phyloP scores from a whole-genome alignment of 2,113 vertebrate species.

The Pomatostomus ruficeps region DNA sequence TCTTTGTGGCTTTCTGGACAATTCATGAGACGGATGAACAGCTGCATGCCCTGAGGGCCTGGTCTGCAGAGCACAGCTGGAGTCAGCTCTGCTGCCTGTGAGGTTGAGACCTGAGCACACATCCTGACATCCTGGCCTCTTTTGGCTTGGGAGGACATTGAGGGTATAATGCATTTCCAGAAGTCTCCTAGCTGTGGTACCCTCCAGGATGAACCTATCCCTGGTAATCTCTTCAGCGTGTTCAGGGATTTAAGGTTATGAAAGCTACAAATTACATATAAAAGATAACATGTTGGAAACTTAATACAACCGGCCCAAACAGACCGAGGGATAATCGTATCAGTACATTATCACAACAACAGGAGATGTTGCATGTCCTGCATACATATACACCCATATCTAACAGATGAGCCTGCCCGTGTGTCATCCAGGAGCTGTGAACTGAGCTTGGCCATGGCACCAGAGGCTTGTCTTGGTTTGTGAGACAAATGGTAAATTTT shows the following conservation, averaged over 20 bases:
- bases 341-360: not conserved
- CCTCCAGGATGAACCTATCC: not conserved
- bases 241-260: not conserved
- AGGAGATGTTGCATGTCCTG: not conserved
- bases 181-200: not conserved
- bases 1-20: not conserved
- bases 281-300: not conserved
- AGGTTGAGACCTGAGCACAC: not conserved
- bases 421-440: not conserved
- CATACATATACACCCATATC: not conserved
- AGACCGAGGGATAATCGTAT: not conserved
- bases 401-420: not conserved
- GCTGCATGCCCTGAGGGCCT: not conserved
- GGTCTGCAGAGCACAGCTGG: not conserved
- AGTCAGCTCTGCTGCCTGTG: not conserved
- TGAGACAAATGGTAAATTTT: not conserved
- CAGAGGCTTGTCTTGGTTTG: not conserved
- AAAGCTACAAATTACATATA: not conserved
- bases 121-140: not conserved
- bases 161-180: not conserved
- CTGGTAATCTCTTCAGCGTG: not conserved
- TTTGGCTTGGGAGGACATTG: rapidly evolving
- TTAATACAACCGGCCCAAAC: not conserved
- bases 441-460: not conserved
- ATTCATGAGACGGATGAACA: rapidly evolving